Conservation (phyloP, 30 jellyfish, hydroid and myxozoan genomes). For the Hydractinia echinata region DNA sequence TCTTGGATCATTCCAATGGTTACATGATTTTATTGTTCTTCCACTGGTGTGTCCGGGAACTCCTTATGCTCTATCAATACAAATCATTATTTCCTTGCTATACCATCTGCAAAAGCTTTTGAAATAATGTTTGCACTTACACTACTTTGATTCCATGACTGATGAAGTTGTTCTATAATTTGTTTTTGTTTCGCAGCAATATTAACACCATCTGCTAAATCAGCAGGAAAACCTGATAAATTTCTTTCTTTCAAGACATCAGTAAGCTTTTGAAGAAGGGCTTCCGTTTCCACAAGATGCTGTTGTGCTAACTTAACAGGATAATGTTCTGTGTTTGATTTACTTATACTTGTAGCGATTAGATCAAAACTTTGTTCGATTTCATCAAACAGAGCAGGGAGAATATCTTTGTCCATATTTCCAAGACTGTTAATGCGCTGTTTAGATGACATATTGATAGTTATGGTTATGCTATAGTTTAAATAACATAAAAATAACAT, state of each 20-base stretch:
- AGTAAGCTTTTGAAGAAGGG: neutral
- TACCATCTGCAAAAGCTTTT: conserved; percentile 9
- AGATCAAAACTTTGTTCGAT: conserved; percentile 6
- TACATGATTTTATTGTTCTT: too few relatives aligned
- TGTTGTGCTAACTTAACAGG: neutral
- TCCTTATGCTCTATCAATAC: neutral
- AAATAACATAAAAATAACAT: too few relatives aligned
- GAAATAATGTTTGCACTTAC: neutral
- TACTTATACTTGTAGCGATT: neutral
- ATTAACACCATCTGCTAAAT: conserved; percentile 1
- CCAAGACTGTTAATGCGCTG: too few relatives aligned
- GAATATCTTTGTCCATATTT: neutral
- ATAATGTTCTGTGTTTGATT: conserved; percentile 5
- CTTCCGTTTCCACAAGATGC: neutral
- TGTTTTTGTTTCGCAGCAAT: conserved; percentile 15
- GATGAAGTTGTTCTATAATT: conserved; percentile 8
- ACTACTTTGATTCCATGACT: conserved; percentile 7
- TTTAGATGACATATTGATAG: too few relatives aligned
- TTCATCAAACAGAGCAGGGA: conserved; percentile 4
- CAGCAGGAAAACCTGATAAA: conserved; percentile 25
- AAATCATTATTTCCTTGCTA: neutral
- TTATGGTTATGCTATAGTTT: too few relatives aligned
- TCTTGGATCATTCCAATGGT: too few relatives aligned
- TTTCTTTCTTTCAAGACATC: conserved; percentile 2
- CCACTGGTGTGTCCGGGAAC: too few relatives aligned